These are phyloP conservation scores for Thymelicus acteon DNA, from an alignment of 2,888 invertebrate genomes.

Conservation along the genomic window DNA sequence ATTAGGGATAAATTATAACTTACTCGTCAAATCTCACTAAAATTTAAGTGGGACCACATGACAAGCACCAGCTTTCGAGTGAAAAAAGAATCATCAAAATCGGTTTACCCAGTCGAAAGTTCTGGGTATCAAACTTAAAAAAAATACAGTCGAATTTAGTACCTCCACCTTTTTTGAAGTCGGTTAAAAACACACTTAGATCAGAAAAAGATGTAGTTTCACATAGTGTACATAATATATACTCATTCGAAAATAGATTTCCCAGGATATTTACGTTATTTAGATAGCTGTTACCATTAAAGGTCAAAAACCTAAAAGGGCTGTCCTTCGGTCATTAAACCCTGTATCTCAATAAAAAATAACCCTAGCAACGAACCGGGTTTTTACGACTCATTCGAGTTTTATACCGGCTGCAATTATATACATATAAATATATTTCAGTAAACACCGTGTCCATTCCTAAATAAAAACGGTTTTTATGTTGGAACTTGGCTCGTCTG, in stretches of 20 bases:
- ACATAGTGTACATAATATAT: neutral
- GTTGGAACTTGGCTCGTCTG: constrained; percentile 19
- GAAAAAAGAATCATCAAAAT: too few species aligned
- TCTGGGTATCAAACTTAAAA: too few species aligned
- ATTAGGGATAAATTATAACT: too few species aligned
- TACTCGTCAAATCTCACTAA: too few species aligned
- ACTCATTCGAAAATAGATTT: neutral
- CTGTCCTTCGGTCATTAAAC: constrained; percentile 61
- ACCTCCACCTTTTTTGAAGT: too few species aligned
- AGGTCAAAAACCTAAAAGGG: constrained; percentile 68
- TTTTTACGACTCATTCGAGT: constrained; percentile 68
- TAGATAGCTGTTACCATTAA: constrained; percentile 58
- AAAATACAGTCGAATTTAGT: too few species aligned
- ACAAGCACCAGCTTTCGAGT: too few species aligned
- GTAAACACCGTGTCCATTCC: constrained; percentile 48
- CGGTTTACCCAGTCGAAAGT: too few species aligned
- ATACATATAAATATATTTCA: constrained; percentile 49
- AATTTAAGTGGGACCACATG: too few species aligned
- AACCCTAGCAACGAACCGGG: constrained; percentile 58
- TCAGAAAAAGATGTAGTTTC: too few species aligned
- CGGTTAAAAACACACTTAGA: too few species aligned
- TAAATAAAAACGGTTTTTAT: constrained; percentile 43
- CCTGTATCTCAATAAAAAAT: constrained; percentile 70
- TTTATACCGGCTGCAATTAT: constrained; percentile 57
- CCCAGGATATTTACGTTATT: constrained; percentile 28